Evolutionary conservation across 2,113 vertebrate species (phyloP).

Genomic region (Fulmarus glacialis): DNA sequence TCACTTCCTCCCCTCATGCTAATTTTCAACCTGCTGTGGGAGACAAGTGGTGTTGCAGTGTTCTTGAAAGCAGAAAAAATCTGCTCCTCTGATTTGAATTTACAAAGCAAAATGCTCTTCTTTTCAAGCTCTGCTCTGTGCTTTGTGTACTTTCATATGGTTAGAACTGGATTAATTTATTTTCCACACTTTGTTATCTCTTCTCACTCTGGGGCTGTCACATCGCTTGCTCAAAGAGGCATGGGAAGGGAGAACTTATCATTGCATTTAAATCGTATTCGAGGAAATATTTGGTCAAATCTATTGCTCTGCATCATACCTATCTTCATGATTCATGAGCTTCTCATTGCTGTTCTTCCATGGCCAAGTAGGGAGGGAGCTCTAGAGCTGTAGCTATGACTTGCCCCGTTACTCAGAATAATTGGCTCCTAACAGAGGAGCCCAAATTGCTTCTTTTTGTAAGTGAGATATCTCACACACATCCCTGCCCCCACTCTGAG

Average conservation of each 20-base stretch:
- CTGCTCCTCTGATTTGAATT: constrained; percentile 14
- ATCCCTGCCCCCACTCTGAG: background rate
- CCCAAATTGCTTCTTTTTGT: background rate
- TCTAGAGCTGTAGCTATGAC: background rate
- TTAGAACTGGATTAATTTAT: constrained; percentile 37
- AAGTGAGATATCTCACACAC: background rate
- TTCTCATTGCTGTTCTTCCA: background rate
- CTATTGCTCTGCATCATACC: background rate
- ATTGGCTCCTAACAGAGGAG: background rate
- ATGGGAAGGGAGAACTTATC: background rate
- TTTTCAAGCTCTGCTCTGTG: background rate
- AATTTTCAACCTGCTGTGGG: constrained; percentile 30
- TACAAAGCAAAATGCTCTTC: constrained; percentile 17
- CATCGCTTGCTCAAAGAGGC: background rate
- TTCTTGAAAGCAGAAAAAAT: constrained; percentile 31
- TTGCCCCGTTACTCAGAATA: background rate
- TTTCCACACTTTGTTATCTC: constrained; percentile 29
- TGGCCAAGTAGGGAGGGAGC: background rate
- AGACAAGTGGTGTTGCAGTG: background rate
- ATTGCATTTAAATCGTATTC: background rate
- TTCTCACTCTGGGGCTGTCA: constrained; percentile 8
- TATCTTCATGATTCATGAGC: background rate
- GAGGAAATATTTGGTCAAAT: constrained; percentile 21
- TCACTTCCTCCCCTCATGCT: constrained; percentile 3
- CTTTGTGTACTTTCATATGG: background rate